Evolutionary conservation across 2,888 invertebrate genomes (phyloP), one percentile per base, ranked within the genome.

Genomic region (Lycophotia porphyrea): DNA sequence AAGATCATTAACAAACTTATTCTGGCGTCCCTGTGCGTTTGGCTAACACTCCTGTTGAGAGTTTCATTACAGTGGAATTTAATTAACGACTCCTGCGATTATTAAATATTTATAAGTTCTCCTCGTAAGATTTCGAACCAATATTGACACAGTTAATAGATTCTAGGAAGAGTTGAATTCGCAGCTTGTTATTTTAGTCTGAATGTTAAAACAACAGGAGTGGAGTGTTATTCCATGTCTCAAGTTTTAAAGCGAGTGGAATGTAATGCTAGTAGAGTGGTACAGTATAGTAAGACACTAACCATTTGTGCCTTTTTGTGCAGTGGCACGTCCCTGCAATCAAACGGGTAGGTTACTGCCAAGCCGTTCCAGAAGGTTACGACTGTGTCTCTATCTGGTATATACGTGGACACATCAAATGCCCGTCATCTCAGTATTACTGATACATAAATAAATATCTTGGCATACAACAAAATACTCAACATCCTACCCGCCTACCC

Each of bases 1-100:
- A 78, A 86, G 81, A 87, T 90, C 87, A 88, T 90, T 89, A 87
- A 86, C 84, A 80, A 88, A 87, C 87, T 88, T 84, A 85, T 72
- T 81, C 69, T 74, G 81, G 78, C 80, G 81, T 79, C 80, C 67
- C 58, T 64, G 65, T 78, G 82, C 84, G 81, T 90, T 90, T 88
- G 84, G 81, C 85, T 88, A 88, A 87, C 87, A 87, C 87, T 87
- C 77, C 75, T 79, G 74, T 69, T 71, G 80, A 83, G 84, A 82
- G 77, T 88, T 87, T 85, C 82, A 85, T 84, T 88, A 81, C 74
- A 74, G 76, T 76, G 39, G 72, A 82, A 85, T 88, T 86, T 89
- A 85, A 85, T 87, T 84, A 87, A 85, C 80, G 76, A 71, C 55
- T 84, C 66, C 74, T 67, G 67, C 63, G 69, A 78, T 84, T 86